Base-by-base conservation (phyloP, 37 sponge, comb jelly and placozoan species). In the Chondrilla cf. caribensis region DNA sequence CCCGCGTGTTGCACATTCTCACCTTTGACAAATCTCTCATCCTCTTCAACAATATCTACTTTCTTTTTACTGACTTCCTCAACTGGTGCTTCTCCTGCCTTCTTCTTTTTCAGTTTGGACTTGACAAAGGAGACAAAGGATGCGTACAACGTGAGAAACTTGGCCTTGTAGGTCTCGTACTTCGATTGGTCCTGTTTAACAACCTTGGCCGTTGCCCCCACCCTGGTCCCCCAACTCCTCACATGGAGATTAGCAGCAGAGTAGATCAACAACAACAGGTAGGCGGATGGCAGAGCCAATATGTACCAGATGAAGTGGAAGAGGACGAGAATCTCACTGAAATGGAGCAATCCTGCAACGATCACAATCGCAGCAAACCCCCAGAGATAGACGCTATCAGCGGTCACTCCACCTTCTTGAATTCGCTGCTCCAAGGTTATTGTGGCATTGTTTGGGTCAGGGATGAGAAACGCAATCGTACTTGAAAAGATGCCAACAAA, bases 181-280 rank as follows among this genome's bases (percentile, higher is more conserved):
- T 40, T 36, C n/a, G 76, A 7, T 21, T 22, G 2, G n/a, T 73
- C 24, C 44, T n/a, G 29, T 15, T 39, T 39, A 2, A 43, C 44
- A n/a, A 24, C 25, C 41, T 15, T 39, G 9, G 41, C 41, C 0
- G 76, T 22, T 21, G 76, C 76, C 36, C 76, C 76, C 43, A 73
- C 96, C 41, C 96, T 68, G 1, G 96, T 95, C 2, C 96, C 96
- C 96, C 96, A 95, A 55, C 91, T 90, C 79, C 85, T 80, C 43
- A 58, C 62, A 75, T 89, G 70, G 11, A 95, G 84, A 42, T 95
- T 95, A 41, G 90, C 93, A 41, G 89, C 82, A 1, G 96, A 95
- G 81, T 95, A 95, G 77, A 95, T 85, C 6, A 95, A 77, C 44
- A 95, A 80, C 4, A 95, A 64, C 21, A 95, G 66, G 54, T 95